phyloP scores from a whole-genome alignment of 2,113 vertebrate species.

The Chelonoidis abingdonii region DNA sequence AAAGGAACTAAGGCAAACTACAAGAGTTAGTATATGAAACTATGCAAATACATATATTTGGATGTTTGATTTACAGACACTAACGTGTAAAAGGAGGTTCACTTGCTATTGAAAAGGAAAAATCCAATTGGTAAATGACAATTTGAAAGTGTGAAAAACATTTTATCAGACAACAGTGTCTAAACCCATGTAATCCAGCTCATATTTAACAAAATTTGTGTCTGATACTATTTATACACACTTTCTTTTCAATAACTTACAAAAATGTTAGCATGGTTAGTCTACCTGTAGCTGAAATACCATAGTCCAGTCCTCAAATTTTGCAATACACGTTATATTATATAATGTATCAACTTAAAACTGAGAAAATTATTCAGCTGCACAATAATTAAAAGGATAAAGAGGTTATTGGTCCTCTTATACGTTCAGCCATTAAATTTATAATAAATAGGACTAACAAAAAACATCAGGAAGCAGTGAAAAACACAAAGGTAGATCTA shows the following conservation, averaged over 20 bases:
- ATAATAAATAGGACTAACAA: neutral
- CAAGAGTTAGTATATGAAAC: neutral
- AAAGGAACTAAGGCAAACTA: neutral
- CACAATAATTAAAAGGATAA: neutral
- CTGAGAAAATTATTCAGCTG: neutral
- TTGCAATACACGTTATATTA: neutral
- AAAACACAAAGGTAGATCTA: neutral
- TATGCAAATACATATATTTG: neutral
- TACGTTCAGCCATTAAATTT: neutral
- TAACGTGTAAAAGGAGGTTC: neutral
- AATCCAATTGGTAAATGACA: neutral
- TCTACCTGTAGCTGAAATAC: slow-evolving; percentile 42
- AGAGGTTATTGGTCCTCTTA: neutral
- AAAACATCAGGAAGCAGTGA: slow-evolving; percentile 11
- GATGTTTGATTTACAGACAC: neutral
- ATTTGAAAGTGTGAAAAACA: neutral
- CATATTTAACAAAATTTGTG: neutral
- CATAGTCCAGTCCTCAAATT: neutral
- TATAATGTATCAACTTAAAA: neutral
- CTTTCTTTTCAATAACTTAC: neutral
- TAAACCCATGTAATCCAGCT: neutral
- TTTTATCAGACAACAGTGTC: neutral
- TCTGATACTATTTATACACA: neutral
- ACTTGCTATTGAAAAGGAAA: neutral
- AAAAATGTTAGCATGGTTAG: slow-evolving; percentile 7